A percentile compares a stretch with the other conserved stretches of the same genome.
These are phyloP conservation scores for Phrynocephalus versicolor DNA, from an alignment of 2,113 vertebrate species.

Conservation along the genomic window DNA sequence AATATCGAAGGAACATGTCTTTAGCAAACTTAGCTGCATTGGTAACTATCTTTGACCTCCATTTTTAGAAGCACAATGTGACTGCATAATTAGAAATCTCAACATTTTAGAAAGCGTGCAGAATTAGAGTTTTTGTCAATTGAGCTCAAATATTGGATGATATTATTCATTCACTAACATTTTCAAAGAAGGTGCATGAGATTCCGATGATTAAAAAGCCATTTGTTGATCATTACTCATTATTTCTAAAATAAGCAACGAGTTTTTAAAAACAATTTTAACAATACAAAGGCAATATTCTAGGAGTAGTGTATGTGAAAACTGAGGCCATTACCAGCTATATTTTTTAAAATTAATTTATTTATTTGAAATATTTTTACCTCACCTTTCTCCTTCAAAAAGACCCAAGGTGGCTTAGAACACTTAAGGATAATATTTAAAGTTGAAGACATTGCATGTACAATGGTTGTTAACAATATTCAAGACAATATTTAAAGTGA, in stretches of 20 bases:
- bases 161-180: not conserved
- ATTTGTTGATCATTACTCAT: not conserved
- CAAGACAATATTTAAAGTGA: no score
- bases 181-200: not conserved
- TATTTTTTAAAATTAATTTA: no score
- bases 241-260: not conserved
- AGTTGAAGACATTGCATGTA: no score
- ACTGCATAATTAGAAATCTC: slow-evolving; percentile 30
- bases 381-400: no score
- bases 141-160: not conserved
- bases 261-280: no score
- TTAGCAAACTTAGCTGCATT: slow-evolving; percentile 65
- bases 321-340: no score
- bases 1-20: slow-evolving; percentile 66
- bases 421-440: no score
- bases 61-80: slow-evolving; percentile 48
- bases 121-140: slow-evolving; percentile 28
- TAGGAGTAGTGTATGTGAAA: no score
- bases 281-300: no score
- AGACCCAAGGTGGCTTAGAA: no score
- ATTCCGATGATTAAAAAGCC: not conserved
- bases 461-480: no score
- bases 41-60: slow-evolving; percentile 52
- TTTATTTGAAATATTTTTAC: no score
- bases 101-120: not conserved